A percentile compares a stretch with the other conserved stretches of the same genome.
Conservation (phyloP, 2,888 invertebrate genomes). For the Sicus ferrugineus region DNA sequence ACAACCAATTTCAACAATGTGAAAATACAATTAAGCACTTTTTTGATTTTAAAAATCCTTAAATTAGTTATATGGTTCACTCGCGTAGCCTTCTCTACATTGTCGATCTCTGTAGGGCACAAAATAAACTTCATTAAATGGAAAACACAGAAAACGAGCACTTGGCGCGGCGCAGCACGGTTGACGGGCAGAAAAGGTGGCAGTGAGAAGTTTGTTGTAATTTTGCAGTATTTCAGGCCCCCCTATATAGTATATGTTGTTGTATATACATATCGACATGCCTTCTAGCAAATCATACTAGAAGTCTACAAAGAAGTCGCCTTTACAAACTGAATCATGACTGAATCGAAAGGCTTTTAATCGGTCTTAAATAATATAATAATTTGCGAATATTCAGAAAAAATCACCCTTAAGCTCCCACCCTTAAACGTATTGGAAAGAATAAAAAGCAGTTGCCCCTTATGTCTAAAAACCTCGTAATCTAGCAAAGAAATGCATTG, state of each 20-base stretch:
- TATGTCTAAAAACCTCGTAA: too few relatives aligned
- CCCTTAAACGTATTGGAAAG: neutral
- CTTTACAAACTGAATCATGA: constrained; percentile 37
- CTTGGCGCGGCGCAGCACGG: constrained; percentile 37
- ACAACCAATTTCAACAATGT: neutral
- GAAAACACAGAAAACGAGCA: constrained; percentile 37
- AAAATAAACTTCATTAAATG: constrained; percentile 34
- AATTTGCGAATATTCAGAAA: too few relatives aligned
- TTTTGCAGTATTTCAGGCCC: constrained; percentile 44
- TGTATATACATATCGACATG: constrained; percentile 34
- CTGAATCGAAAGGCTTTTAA: constrained; percentile 10
- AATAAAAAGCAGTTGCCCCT: too few relatives aligned
- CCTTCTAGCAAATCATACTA: constrained; percentile 20
- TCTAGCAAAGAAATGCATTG: neutral
- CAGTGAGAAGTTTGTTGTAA: constrained; percentile 37
- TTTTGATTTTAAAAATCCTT: neutral
- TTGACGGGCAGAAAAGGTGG: constrained; percentile 19
- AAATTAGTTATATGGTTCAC: neutral
- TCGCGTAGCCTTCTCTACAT: constrained; percentile 20
- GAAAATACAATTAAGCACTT: constrained; percentile 8
- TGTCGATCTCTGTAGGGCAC: constrained; percentile 30
- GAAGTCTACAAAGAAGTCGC: neutral
- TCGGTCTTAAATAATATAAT: too few relatives aligned
- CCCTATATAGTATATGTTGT: constrained; percentile 30
- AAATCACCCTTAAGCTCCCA: neutral